Evolutionary conservation across 2,797 vertebrate species (phyloP).

Genomic region (Sorex maritimensis): DNA sequence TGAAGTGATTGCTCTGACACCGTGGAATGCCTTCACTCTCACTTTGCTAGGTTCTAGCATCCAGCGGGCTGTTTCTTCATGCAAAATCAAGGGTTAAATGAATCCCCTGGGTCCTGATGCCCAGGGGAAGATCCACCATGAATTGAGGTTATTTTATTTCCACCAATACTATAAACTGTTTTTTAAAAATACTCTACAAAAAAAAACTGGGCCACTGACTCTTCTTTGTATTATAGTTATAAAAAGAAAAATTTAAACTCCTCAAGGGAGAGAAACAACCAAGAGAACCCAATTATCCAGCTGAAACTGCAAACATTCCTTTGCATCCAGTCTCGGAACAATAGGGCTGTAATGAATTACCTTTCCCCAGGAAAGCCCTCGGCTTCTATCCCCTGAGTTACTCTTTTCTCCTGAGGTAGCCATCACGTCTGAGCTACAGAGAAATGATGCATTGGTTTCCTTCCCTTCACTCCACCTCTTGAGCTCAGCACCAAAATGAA

Average conservation of each 20-base stretch:
- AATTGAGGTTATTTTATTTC: background rate
- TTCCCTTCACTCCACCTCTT: background rate
- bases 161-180: constrained; percentile 47
- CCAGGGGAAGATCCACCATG: background rate
- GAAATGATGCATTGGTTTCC: background rate
- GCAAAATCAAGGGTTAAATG: constrained; percentile 11
- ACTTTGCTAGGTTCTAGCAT: background rate
- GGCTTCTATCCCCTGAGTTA: background rate
- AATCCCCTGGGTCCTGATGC: background rate
- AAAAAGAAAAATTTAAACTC: constrained; percentile 65
- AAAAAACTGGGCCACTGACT: constrained; percentile 51
- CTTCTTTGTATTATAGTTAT: constrained; percentile 54
- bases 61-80: background rate
- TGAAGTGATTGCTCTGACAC: background rate
- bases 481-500: constrained; percentile 50
- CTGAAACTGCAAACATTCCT: constrained; percentile 21
- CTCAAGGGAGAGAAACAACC: constrained; percentile 55
- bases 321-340: constrained; percentile 6
- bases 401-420: constrained; percentile 17
- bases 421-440: background rate
- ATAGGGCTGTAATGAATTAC: constrained; percentile 17
- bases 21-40: background rate
- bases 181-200: constrained; percentile 39
- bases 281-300: constrained; percentile 67
- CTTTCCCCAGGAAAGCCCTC: background rate